Evolutionary conservation across 1,140 invertebrate genomes (phyloP), one percentile per base, ranked within the genome.

Genomic region (Battus philenor): DNA sequence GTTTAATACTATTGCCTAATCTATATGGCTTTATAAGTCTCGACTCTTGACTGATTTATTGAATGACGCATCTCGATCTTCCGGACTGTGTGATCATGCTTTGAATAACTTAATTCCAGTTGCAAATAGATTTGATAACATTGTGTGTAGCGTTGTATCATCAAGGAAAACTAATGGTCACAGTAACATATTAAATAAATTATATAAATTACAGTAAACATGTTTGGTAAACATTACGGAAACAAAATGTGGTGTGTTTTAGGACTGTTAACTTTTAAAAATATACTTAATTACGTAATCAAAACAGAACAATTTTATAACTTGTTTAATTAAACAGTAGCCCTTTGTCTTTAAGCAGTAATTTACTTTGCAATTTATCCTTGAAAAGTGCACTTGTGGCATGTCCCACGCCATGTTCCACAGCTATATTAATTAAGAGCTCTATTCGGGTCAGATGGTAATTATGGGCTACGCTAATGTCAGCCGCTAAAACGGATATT

Each of bases 391-490:
- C 24, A 24, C 36, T 39, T 26, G 24, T 24, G 9, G 16, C n/a
- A 22, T 41, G 12, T 41, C 36, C 36, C 36, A 41, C 36, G 36
- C 36, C n/a, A 27, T 41, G 36, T 26, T 41, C 36, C 8, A 41
- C 27, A 27, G n/a, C 24, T 3, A 41, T 52, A 59, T 57, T 65
- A 68, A 67, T 62, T 60, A 60, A 60, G 55, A 51, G 44, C 44
- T 51, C 34, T 51, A 73, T 66, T 59, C 60, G 52, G 73, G 73
- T 69, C 72, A 71, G 50, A 50, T 49, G 57, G 59, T 68, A 76
- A 77, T 80, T 80, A 77, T 67, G 59, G 47, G 26, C 36, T 34
- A 45, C 48, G 56, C 55, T 73, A 71, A 72, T 74, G 70, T 67
- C 57, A 69, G 50, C 50, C 36, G 43, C 53, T 59, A 67, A 50